Evolutionary conservation across 1,140 invertebrate genomes (phyloP).

Genomic region (Conus betulinus): DNA sequence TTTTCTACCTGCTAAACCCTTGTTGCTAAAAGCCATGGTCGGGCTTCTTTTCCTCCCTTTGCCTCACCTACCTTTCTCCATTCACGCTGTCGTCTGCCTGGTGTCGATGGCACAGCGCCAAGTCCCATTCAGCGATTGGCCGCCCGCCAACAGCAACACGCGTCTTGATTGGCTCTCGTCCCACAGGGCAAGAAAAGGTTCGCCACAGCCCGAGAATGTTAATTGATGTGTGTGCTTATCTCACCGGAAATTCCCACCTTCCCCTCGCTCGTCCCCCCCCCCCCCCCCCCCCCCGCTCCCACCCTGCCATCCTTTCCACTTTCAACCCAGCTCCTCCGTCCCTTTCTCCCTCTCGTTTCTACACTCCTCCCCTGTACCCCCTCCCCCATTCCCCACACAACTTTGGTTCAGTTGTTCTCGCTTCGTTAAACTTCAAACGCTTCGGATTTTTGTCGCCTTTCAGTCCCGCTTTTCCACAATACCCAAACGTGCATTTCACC

Average conservation of each 20-base stretch:
- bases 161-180: conserved; percentile 16
- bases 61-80: neutral
- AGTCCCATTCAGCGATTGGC: conserved; percentile 35
- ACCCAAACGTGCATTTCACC: too few species aligned
- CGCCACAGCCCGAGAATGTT: conserved; percentile 25
- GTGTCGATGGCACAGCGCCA: conserved; percentile 17
- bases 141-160: conserved; percentile 16
- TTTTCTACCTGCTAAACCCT: too few species aligned
- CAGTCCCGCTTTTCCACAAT: too few species aligned
- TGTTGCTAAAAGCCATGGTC: too few species aligned
- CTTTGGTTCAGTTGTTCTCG: neutral
- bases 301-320: conserved; percentile 19
- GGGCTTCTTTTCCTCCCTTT: neutral
- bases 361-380: conserved; percentile 20
- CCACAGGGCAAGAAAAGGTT: conserved; percentile 5
- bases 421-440: neutral
- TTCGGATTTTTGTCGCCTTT: neutral
- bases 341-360: conserved; percentile 8
- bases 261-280: conserved; percentile 22
- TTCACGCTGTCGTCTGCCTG: neutral
- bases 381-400: neutral
- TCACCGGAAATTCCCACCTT: conserved; percentile 25
- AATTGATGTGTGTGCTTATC: conserved; percentile 34
- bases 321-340: neutral
- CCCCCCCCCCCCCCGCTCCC: conserved; percentile 18